A percentile compares a stretch with the other conserved stretches of the same genome.
These are phyloP conservation scores for Poeciliopsis paucimaculata DNA, from an alignment of 2,797 vertebrate genomes.

Conservation along the genomic window DNA sequence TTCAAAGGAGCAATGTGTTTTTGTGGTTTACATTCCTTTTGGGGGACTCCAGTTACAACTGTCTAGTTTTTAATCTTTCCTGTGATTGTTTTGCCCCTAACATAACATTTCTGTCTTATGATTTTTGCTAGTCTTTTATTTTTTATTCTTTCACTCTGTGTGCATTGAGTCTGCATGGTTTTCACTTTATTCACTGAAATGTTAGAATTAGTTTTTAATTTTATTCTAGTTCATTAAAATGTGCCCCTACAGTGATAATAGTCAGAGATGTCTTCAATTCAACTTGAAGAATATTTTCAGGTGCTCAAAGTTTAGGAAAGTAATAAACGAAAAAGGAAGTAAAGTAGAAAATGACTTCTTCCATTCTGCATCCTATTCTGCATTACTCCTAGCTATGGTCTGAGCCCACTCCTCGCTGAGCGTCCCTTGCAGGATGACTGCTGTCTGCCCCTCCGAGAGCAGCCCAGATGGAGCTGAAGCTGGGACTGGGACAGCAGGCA, in stretches of 20 bases:
- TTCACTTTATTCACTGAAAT: not conserved
- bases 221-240: not conserved
- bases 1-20: not conserved
- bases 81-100: not conserved
- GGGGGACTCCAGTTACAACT: not conserved
- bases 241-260: not conserved
- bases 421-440: slow-evolving; percentile 86
- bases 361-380: slow-evolving; percentile 25
- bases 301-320: not conserved
- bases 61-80: not conserved
- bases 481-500: slow-evolving; percentile 51
- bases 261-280: not conserved
- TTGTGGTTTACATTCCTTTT: not conserved
- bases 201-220: not conserved
- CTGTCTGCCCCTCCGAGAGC: slow-evolving; percentile 83
- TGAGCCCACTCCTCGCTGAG: slow-evolving; percentile 58
- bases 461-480: slow-evolving; percentile 68
- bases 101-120: not conserved
- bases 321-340: not conserved
- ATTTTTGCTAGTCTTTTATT: not conserved
- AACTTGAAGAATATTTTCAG: not conserved
- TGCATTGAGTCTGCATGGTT: not conserved
- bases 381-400: slow-evolving; percentile 58
- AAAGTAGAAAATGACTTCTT: not conserved
- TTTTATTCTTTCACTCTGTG: not conserved